Percentiles rank a stretch among this genome's conserved stretches.
Evolutionary conservation across 2,113 vertebrate species (phyloP).

Genomic region (Cyanoramphus novaezelandiae): DNA sequence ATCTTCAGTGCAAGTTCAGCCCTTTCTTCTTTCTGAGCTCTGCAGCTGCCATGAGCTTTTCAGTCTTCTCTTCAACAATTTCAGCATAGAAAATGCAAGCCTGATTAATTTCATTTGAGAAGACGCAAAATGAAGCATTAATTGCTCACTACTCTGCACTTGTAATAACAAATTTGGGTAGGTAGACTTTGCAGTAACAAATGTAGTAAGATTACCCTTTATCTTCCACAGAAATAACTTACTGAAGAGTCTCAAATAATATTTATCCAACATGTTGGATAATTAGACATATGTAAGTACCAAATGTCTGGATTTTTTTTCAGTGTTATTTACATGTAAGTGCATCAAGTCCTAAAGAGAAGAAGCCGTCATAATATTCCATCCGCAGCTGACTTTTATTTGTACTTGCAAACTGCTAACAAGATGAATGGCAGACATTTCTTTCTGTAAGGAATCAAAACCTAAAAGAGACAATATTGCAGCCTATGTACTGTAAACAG

Average conservation of each 20-base stretch:
- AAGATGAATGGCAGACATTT: conserved; percentile 9
- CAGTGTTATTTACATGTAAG: conserved; percentile 40
- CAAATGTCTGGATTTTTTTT: conserved; percentile 44
- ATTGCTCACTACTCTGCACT: conserved; percentile 43
- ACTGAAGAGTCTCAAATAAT: conserved; percentile 29
- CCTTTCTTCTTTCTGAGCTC: conserved; percentile 38
- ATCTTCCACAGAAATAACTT: conserved; percentile 53
- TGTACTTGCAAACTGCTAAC: conserved; percentile 12
- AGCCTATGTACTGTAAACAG: background rate
- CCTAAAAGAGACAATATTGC: background rate
- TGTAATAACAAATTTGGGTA: conserved; percentile 51
- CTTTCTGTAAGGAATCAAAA: conserved; percentile 9
- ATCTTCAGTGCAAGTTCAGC: conserved; percentile 47
- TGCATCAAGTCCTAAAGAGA: conserved; percentile 31
- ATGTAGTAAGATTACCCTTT: conserved; percentile 55
- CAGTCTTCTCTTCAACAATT: conserved; percentile 30
- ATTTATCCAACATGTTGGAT: conserved; percentile 55
- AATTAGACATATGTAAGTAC: conserved; percentile 52
- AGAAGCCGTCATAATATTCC: conserved; percentile 29
- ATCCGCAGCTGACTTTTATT: conserved; percentile 53
- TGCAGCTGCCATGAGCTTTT: conserved; percentile 59
- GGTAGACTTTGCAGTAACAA: conserved; percentile 54
- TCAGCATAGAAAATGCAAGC: conserved; percentile 56
- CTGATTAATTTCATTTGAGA: conserved; percentile 60
- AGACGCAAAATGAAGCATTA: conserved; percentile 31